phyloP scores from a whole-genome alignment of 2,888 invertebrate genomes.

The Lasioglossum oenotherae region DNA sequence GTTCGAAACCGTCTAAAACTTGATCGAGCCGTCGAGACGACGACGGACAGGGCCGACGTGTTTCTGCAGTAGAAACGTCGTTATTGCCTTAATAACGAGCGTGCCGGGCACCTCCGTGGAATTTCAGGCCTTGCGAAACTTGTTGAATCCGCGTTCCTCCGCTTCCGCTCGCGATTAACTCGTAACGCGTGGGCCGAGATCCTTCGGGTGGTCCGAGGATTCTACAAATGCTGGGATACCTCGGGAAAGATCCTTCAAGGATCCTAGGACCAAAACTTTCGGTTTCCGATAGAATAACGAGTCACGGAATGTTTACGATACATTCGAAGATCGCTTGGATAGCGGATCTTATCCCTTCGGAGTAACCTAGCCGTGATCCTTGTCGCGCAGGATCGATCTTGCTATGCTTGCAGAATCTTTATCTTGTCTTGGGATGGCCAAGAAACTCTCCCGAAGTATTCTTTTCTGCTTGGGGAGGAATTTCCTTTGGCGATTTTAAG shows the following conservation, averaged over 20 bases:
- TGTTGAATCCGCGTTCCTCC: slow-evolving; percentile 32
- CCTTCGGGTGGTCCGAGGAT: neutral
- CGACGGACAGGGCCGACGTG: slow-evolving; percentile 32
- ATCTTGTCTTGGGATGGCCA: neutral
- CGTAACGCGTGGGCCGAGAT: neutral
- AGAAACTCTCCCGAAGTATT: neutral
- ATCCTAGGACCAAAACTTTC: neutral
- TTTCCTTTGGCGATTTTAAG: neutral
- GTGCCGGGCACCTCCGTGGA: neutral
- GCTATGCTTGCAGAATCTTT: neutral
- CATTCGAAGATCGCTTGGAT: neutral
- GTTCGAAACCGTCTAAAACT: neutral
- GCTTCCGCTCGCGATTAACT: neutral
- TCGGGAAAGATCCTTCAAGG: neutral
- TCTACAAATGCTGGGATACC: neutral
- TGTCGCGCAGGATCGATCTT: neutral
- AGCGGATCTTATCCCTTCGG: neutral
- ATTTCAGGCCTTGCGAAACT: slow-evolving; percentile 23
- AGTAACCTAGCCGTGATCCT: neutral
- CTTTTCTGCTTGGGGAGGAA: neutral
- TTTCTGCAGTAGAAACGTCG: neutral
- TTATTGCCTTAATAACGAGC: slow-evolving; percentile 28
- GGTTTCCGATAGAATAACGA: neutral
- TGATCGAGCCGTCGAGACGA: slow-evolving; percentile 13
- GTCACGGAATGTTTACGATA: neutral